A percentile compares a stretch with the other conserved stretches of the same genome.
Conservation (phyloP, 2,888 invertebrate species). For the Agrochola lota region DNA sequence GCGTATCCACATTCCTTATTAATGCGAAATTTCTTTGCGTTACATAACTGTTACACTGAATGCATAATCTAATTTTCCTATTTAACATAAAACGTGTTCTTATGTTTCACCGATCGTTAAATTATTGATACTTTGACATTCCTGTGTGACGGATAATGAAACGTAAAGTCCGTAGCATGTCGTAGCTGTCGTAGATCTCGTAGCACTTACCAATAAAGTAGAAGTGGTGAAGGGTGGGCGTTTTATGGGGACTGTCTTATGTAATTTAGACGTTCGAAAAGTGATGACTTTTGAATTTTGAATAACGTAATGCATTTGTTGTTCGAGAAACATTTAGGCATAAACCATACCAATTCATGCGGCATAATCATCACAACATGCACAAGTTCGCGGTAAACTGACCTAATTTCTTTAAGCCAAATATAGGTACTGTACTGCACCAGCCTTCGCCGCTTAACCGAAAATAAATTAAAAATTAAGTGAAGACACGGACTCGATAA, state of each 20-base stretch:
- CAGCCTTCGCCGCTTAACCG: conserved; percentile 52
- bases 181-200: conserved; percentile 1
- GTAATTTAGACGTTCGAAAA: no score
- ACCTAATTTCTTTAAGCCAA: conserved; percentile 62
- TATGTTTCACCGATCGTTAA: conserved; percentile 16
- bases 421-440: conserved; percentile 40
- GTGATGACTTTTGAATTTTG: no score
- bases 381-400: conserved; percentile 37
- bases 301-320: background rate
- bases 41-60: conserved; percentile 52
- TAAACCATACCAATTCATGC: conserved; percentile 2
- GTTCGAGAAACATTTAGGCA: background rate
- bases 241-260: no score
- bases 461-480: conserved; percentile 66
- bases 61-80: conserved; percentile 33
- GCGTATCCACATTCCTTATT: conserved; percentile 44
- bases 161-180: background rate
- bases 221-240: no score
- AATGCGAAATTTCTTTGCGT: conserved; percentile 60
- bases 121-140: conserved; percentile 7
- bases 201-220: conserved; percentile 1
- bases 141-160: background rate
- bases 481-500: conserved; percentile 67
- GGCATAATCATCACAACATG: conserved; percentile 16
- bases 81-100: conserved; percentile 37